These are phyloP conservation scores for Microtus ochrogaster DNA, from an alignment of 2,113 vertebrate genomes.

Conservation along the genomic window DNA sequence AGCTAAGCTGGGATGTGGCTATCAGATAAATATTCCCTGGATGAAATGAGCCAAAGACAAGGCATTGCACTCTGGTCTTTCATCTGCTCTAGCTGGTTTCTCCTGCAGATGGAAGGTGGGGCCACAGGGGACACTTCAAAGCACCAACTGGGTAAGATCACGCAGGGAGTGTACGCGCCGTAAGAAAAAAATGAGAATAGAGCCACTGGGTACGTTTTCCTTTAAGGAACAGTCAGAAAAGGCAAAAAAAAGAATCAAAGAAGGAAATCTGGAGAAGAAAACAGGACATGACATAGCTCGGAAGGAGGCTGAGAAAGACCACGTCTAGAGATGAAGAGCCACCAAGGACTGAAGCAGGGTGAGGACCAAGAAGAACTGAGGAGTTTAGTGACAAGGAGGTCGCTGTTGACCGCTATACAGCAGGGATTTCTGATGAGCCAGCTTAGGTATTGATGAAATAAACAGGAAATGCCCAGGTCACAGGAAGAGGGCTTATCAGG, in stretches of 20 bases:
- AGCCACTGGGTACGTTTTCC: neutral
- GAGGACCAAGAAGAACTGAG: neutral
- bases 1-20: neutral
- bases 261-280: neutral
- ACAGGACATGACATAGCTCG: rapidly evolving
- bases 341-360: neutral
- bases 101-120: neutral
- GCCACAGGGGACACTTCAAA: neutral
- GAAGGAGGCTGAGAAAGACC: neutral
- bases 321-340: neutral
- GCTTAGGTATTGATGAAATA: rapidly evolving
- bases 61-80: neutral
- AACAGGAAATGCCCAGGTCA: neutral
- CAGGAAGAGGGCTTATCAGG: neutral
- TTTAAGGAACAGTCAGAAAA: neutral
- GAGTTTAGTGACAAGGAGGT: neutral
- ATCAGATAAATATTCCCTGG: neutral
- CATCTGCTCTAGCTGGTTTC: no score
- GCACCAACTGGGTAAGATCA: neutral
- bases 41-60: neutral
- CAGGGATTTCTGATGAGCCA: neutral
- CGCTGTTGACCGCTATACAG: rapidly evolving
- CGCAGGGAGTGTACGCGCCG: neutral
- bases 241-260: neutral
- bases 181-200: neutral